Evolutionary conservation across 2,888 invertebrate genomes (phyloP), one percentile per base, ranked within the genome.

Genomic region (Allygus modestus): DNA sequence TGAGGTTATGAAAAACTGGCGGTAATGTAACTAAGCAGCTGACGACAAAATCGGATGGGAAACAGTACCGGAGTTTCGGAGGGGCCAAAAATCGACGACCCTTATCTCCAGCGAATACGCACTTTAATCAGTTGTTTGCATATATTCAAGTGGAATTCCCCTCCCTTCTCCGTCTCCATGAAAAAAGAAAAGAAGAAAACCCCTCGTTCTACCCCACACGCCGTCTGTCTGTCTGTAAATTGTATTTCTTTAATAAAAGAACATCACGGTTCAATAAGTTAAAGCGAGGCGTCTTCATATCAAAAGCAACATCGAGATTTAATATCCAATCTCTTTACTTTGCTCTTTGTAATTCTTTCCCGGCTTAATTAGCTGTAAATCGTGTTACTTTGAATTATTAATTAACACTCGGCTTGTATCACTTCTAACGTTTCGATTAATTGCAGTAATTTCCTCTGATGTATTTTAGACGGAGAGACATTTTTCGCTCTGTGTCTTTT

Each of bases 191-290:
- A 31, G 31, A 77, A 77, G 73, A 73, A 73, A 73, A 20, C 0
- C 73, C 73, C 73, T 43, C n/a, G n/a, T n/a, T 73, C 41, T 4
- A 26, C 17, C n/a, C 43, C 20, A 9, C n/a, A 15, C 43, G 12
- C 46, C n/a, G 23, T 26, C 33, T 20, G 65, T 77, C 77, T 77
- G 37, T 77, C 77, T 77, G 46, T 46, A 77, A 77, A 77, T 77
- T 77, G 77, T 77, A 77, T 77, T 77, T 77, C 77, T 77, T 77
- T 77, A 77, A 77, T 77, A 77, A 77, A 77, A 77, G 77, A 77
- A 77, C 77, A 77, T 77, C 77, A 77, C 51, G 77, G 77, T 77
- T 77, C 77, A 77, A 51, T 77, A 51, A 77, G 17, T 46, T 28
- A 37, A n/a, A 17, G 20, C 37, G 31, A 23, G 69, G 23, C 37